Evolutionary conservation across 2,888 invertebrate species (phyloP), one percentile per base, ranked within the genome.

Genomic region (Drosophila monieri): DNA sequence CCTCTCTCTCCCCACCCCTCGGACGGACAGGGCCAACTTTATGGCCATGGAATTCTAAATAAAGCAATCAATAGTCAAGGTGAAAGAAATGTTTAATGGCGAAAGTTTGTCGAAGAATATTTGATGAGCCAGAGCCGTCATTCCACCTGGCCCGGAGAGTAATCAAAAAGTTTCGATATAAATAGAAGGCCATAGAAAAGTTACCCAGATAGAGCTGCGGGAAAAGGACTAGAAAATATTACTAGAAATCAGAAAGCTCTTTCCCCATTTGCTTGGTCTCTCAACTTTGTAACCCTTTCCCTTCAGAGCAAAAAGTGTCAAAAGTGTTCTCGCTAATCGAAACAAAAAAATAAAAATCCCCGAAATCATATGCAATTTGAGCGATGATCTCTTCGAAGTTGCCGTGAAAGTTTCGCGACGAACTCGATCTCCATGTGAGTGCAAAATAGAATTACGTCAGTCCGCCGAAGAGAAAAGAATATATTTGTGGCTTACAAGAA

Each of bases 391-490:
- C n/a, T n/a, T 14, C 27, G 3, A 21, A 21, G 10, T 49, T 35
- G 15, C 27, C 44, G 65, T 65, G 44, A 64, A 64, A 64, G 51
- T 62, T 64, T 44, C 65, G 37, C 25, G 6, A 37, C 46, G 37
- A 21, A 39, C 44, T 14, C 44, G 15, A 65, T 39, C 52, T 44
- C 30, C 21, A 4, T 49, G 62, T 65, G 62, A 64, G 58, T 54
- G 58, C 41, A 23, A 27, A 48, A 41, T 15, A 41, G 39, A 44
- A 64, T 79, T 84, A 78, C 78, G 76, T 80, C 75, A 84, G 66
- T 68, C 41, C 61, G 55, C 57, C 67, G 27, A 58, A 69, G 35
- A 30, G 30, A 48, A 14, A 59, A 57, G 21, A 61, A 43, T 80
- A 15, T 60, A 18, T 59, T 59, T 23, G n/a, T 18, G 44, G 6